Base-by-base conservation (phyloP, 1,140 invertebrate genomes). In the Doryteuthis pealeii region DNA sequence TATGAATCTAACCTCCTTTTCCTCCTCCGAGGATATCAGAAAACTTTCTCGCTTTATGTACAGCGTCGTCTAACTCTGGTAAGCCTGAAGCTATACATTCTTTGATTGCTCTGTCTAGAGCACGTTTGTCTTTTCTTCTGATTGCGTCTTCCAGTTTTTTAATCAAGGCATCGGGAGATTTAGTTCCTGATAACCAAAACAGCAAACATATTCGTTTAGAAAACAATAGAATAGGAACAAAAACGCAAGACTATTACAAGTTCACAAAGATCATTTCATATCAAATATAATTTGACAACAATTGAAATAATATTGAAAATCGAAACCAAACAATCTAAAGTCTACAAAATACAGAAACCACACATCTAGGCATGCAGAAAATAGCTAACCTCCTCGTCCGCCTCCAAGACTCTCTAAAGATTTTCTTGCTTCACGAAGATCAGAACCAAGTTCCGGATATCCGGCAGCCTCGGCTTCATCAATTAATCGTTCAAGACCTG, bases 381-480 rank as follows among this genome's bases (percentile, higher is more conserved):
- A 62, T 6, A 22, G 18, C 54, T 62, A 62, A 62, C 54, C 54
- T 62, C 54, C 54, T n/a, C 54, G 54, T 2, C 54, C 54, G 6
- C 54, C 54, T n/a, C 54, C 54, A n/a, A 62, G 26, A 28, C 54
- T 62, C 18, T 62, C 54, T 62, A 62, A 28, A 6, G 26, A 22
- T 62, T 62, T 28, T 62, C 54, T 62, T 62, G 54, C 54, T 28
- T n/a, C 26, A 22, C 26, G 54, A n/a, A 62, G 26, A 28, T 62
- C 54, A 62, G 54, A 62, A 62, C 22, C 18, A 62, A 62, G 54
- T 28, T 62, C 54, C 26, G 54, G 54, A 62, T 62, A 62, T 22
- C 54, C 54, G 18, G 54, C 18, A 6, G 5, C 26, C 26, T 62
- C 54, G 26, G 22, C 18, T 6, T 62, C 5, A 62, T 28, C 22